These are phyloP conservation scores for Harpagus bidentatus DNA, from an alignment of 2,113 vertebrate genomes.

Conservation along the genomic window DNA sequence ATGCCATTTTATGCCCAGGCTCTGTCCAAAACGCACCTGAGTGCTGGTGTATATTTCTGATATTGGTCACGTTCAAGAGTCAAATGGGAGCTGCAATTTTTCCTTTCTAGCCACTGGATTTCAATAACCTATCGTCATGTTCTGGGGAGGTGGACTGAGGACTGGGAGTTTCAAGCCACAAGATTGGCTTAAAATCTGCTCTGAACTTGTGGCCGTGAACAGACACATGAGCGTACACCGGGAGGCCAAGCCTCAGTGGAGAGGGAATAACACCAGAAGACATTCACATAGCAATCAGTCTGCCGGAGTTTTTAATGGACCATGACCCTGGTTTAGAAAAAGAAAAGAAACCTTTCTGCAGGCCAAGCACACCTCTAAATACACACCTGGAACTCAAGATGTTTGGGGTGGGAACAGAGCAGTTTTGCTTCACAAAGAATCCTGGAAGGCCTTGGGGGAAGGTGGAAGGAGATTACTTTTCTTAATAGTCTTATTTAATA, in stretches of 20 bases:
- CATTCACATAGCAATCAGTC: neutral
- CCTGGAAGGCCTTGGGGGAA: neutral
- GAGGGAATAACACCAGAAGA: neutral
- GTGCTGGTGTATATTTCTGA: neutral
- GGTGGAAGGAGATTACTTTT: neutral
- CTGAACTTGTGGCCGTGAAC: neutral
- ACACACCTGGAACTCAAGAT: neutral
- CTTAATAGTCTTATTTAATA: neutral
- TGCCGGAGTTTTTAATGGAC: neutral
- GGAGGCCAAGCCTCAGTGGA: neutral
- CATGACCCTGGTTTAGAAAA: neutral
- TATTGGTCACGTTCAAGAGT: neutral
- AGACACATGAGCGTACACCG: neutral
- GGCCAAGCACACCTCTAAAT: neutral
- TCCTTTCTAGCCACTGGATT: neutral
- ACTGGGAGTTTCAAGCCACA: neutral
- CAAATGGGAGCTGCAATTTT: neutral
- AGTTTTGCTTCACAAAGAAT: neutral
- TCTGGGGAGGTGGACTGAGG: neutral
- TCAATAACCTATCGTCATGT: neutral
- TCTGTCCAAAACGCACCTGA: neutral
- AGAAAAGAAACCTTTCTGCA: neutral
- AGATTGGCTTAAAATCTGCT: neutral
- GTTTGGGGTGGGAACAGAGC: neutral
- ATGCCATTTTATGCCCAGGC: neutral